Evolutionary conservation across 2,888 invertebrate species (phyloP).

Genomic region (Ornithoptera alexandrae): DNA sequence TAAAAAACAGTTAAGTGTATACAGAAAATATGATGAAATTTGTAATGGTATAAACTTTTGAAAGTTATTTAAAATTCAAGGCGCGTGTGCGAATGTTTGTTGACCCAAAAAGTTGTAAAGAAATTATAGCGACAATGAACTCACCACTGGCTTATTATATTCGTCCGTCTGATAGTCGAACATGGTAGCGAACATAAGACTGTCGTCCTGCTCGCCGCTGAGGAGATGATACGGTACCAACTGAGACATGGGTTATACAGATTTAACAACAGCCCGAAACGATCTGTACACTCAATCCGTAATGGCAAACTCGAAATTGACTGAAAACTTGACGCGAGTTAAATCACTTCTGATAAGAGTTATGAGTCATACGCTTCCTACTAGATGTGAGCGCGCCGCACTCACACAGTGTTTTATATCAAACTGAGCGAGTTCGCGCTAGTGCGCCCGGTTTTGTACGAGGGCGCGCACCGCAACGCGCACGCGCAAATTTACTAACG

Average conservation of each 20-base stretch:
- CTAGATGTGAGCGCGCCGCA: conserved; percentile 60
- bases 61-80: conserved; percentile 57
- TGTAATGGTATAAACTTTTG: conserved; percentile 41
- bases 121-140: conserved; percentile 39
- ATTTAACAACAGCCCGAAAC: conserved; percentile 60
- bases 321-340: conserved; percentile 53
- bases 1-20: neutral
- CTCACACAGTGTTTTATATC: conserved; percentile 75
- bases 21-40: conserved; percentile 36
- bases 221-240: conserved; percentile 79
- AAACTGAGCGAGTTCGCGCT: conserved; percentile 74
- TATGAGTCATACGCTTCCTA: conserved; percentile 67
- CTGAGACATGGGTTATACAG: conserved; percentile 80
- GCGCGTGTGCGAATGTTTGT: conserved; percentile 37
- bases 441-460: conserved; percentile 73
- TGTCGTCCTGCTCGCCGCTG: conserved; percentile 76
- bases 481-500: conserved; percentile 59
- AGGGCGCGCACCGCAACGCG: conserved; percentile 60
- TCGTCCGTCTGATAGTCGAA: conserved; percentile 76
- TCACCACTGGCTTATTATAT: conserved; percentile 69
- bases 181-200: conserved; percentile 79
- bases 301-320: conserved; percentile 51
- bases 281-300: conserved; percentile 52
- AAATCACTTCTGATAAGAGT: conserved; percentile 68
- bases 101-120: conserved; percentile 31